Base-by-base conservation (phyloP, 1,140 invertebrate genomes). In the Megalopta genalis region DNA sequence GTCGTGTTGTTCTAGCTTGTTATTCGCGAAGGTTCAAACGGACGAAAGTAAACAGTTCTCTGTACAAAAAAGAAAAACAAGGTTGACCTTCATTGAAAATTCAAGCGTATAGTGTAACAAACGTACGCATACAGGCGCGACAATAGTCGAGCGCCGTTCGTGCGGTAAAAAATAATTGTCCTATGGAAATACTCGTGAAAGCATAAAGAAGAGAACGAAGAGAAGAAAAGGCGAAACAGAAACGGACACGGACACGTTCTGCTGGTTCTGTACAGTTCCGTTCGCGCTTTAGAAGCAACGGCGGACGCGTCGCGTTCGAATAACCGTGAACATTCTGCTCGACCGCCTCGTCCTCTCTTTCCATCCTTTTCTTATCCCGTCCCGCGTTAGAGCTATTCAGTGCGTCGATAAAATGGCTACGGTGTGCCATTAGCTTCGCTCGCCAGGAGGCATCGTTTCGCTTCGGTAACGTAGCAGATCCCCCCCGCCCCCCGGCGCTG, bases 21-120 rank as follows among this genome's bases (percentile, higher is more conserved):
- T 42, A 42, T 1, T 0, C 12, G 2, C 3, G 12, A 46, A 46
- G 42, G 14, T 46, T 46, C 0, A 0, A 12, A 46, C 14, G 14
- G 1, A 46, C 2, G 42, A 1, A 12, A 12, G 10, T 9, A 0
- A 14, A 46, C 42, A 12, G 14, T 27, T 39, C 10, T 39, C 32
- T 39, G 16, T 10, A 64, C 39, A 57, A 32, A 76, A 46, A 8
- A 65, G 42, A 32, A 76, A 46, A 8, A 65, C 42, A 32, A 32
- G 32, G 32, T 2, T 23, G 39, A 46, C 23, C 16, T 71, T 77
- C 70, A 71, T 77, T 77, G 63, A 25, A 59, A 77, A 42, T 39
- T 16, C 1, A 71, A 39, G 12, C 12, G 46, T 77, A 52, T 52
- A 63, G 14, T 77, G 39, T 23, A 71, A 70, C 16, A 72, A 72